These are phyloP conservation scores for Pygoscelis antarcticus DNA, from an alignment of 2,113 vertebrate species.

Conservation along the genomic window DNA sequence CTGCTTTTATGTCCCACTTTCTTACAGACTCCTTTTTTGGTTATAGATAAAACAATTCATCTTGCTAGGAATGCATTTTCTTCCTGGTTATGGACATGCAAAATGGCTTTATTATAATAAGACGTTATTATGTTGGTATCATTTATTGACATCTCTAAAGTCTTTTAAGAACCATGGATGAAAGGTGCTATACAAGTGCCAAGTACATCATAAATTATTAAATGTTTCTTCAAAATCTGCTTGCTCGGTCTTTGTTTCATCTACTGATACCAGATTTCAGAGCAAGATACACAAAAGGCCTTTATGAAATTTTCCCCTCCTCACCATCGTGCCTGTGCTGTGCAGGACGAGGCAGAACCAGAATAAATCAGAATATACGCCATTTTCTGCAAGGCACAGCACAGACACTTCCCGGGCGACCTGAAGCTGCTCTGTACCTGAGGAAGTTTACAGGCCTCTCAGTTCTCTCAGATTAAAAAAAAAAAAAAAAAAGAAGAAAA, in stretches of 20 bases:
- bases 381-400: background rate
- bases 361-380: background rate
- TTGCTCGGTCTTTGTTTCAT: background rate
- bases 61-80: background rate
- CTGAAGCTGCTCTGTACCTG: background rate
- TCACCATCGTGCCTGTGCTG: background rate
- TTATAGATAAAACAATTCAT: background rate
- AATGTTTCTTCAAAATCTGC: slow-evolving; percentile 4
- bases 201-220: slow-evolving; percentile 30
- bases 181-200: slow-evolving; percentile 7
- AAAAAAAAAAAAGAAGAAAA: background rate
- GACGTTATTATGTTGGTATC: background rate
- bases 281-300: background rate
- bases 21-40: background rate
- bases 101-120: slow-evolving; percentile 9
- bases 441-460: background rate
- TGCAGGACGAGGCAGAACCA: background rate
- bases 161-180: slow-evolving; percentile 18
- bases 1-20: background rate
- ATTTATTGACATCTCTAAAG: slow-evolving; percentile 30
- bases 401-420: fast-evolving
- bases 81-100: background rate
- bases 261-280: background rate
- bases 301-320: background rate
- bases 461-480: background rate